These are phyloP conservation scores for Orbicella faveolata DNA, from an alignment of 64 coral and sea anemone species.

Conservation along the genomic window DNA sequence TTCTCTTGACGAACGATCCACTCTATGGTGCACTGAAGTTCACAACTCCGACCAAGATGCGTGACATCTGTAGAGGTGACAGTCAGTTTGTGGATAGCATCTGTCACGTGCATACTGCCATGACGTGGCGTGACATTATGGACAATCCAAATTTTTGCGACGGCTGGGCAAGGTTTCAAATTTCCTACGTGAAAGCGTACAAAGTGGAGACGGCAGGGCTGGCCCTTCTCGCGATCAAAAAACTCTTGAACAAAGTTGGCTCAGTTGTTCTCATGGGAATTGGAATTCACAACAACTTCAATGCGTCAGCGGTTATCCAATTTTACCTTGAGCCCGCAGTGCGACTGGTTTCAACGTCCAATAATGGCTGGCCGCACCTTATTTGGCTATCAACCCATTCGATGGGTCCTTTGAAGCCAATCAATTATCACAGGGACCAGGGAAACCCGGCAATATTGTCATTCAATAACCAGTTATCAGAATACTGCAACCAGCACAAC, in stretches of 20 bases:
- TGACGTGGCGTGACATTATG: conserved; percentile 61
- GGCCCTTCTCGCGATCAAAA: conserved; percentile 49
- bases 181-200: conserved; percentile 76
- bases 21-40: conserved; percentile 60
- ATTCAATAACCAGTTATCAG: conserved; percentile 51
- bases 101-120: conserved; percentile 71
- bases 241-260: conserved; percentile 37
- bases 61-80: conserved; percentile 64
- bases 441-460: conserved; percentile 67
- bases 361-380: conserved; percentile 76
- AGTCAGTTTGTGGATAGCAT: conserved; percentile 89
- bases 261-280: conserved; percentile 67
- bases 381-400: conserved; percentile 84
- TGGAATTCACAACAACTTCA: conserved; percentile 88
- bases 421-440: conserved; percentile 57
- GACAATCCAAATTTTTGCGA: conserved; percentile 60
- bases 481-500: conserved; percentile 64
- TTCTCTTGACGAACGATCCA: conserved; percentile 72
- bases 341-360: conserved; percentile 41
- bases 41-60: conserved; percentile 35
- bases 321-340: conserved; percentile 71
- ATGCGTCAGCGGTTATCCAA: conserved; percentile 57
- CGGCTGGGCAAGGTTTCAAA: conserved; percentile 36
- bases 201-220: conserved; percentile 57
- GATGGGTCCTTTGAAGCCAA: conserved; percentile 81